Conservation (phyloP, 2,113 vertebrate species). For the Centropristis striata region DNA sequence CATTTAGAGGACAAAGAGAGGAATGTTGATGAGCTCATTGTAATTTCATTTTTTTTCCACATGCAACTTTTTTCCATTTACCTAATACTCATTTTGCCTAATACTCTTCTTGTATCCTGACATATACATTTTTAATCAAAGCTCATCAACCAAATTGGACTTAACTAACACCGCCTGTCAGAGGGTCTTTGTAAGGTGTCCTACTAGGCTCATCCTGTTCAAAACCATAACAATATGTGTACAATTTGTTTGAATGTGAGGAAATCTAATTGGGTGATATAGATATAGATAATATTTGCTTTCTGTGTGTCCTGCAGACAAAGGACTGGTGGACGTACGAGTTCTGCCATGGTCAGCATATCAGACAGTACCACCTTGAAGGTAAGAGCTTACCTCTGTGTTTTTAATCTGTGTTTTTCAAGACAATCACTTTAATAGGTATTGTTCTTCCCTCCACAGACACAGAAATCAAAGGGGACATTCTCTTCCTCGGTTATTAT, state of each 20-base stretch:
- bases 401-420: background rate
- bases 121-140: background rate
- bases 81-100: no score
- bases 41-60: background rate
- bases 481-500: conserved; percentile 93
- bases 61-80: background rate
- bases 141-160: background rate
- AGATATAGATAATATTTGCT: background rate
- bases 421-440: background rate
- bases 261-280: background rate
- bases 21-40: no score
- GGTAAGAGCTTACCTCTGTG: conserved; percentile 76
- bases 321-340: conserved; percentile 99
- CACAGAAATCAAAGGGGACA: conserved; percentile 93
- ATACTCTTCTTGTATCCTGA: background rate
- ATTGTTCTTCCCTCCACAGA: conserved; percentile 82
- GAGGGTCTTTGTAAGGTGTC: background rate
- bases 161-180: background rate
- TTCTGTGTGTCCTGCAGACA: conserved; percentile 84
- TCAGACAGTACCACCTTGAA: conserved; percentile 96
- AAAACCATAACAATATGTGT: background rate
- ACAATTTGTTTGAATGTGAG: background rate
- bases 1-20: no score
- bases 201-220: background rate
- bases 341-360: conserved; percentile 93